These are phyloP conservation scores for Athalia rosae DNA, from an alignment of 2,888 invertebrate genomes.

Conservation along the genomic window DNA sequence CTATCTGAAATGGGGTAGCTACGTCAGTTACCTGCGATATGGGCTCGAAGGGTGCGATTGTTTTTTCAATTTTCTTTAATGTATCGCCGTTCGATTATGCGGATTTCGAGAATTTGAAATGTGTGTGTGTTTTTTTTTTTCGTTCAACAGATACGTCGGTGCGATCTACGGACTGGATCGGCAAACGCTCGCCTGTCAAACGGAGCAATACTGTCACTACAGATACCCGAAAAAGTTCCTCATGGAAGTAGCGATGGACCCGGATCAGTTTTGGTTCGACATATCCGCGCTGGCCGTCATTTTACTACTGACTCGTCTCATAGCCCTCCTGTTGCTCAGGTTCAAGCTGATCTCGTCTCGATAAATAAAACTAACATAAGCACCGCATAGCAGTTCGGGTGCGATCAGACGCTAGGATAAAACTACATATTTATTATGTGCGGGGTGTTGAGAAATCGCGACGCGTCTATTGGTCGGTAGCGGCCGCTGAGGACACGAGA, in stretches of 20 bases:
- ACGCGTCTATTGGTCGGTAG: background rate
- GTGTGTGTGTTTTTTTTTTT: background rate
- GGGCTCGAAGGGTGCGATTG: slow-evolving; percentile 85
- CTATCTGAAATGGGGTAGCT: slow-evolving; percentile 93
- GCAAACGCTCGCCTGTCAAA: slow-evolving; percentile 84
- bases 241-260: slow-evolving; percentile 85
- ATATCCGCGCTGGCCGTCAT: slow-evolving; percentile 83
- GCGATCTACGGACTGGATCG: slow-evolving; percentile 90
- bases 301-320: slow-evolving; percentile 79
- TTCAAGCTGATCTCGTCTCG: slow-evolving; percentile 84
- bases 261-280: slow-evolving; percentile 90
- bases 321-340: slow-evolving; percentile 84
- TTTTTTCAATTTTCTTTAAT: slow-evolving; percentile 45
- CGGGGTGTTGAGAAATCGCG: background rate
- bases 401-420: background rate
- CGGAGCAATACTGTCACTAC: slow-evolving; percentile 86
- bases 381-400: background rate
- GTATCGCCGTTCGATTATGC: background rate
- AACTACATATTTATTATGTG: slow-evolving; percentile 25
- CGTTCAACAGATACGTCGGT: slow-evolving; percentile 77
- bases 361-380: slow-evolving; percentile 69
- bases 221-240: slow-evolving; percentile 88
- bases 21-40: slow-evolving; percentile 92
- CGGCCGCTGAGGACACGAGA: background rate
- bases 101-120: background rate